A percentile compares a stretch with the other conserved stretches of the same genome.
Conservation (phyloP, 2,888 invertebrate species). For the Eulithis testata region DNA sequence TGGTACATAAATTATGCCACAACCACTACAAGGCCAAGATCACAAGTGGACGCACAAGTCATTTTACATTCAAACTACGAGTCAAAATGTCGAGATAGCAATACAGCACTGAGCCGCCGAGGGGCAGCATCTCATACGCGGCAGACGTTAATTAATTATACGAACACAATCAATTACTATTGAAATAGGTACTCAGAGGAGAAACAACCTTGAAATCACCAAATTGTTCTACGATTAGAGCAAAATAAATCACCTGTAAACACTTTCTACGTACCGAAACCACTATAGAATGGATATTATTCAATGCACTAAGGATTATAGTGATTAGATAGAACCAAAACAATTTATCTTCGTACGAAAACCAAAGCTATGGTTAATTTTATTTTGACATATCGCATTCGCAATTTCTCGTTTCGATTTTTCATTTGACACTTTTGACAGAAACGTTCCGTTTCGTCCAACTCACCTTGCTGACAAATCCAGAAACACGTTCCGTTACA, state of each 20-base stretch:
- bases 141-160: conserved; percentile 72
- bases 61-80: conserved; percentile 36
- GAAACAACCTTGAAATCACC: conserved; percentile 74
- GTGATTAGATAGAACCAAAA: conserved; percentile 34
- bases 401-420: conserved; percentile 46
- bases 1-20: conserved; percentile 54
- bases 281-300: conserved; percentile 42
- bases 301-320: conserved; percentile 45
- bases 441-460: conserved; percentile 43
- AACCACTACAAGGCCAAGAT: conserved; percentile 68
- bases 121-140: conserved; percentile 56
- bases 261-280: conserved; percentile 62
- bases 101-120: conserved; percentile 53
- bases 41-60: conserved; percentile 51
- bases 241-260: conserved; percentile 46
- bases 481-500: conserved; percentile 54
- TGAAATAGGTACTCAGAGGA: conserved; percentile 57
- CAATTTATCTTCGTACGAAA: conserved; percentile 39
- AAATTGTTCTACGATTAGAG: conserved; percentile 59
- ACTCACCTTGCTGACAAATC: neutral
- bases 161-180: conserved; percentile 64
- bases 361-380: conserved; percentile 29
- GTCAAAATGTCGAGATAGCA: conserved; percentile 33
- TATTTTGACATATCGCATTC: conserved; percentile 40
- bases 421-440: conserved; percentile 40